Evolutionary conservation across 2,797 vertebrate genomes (phyloP).

Genomic region (Fundulus diaphanus): DNA sequence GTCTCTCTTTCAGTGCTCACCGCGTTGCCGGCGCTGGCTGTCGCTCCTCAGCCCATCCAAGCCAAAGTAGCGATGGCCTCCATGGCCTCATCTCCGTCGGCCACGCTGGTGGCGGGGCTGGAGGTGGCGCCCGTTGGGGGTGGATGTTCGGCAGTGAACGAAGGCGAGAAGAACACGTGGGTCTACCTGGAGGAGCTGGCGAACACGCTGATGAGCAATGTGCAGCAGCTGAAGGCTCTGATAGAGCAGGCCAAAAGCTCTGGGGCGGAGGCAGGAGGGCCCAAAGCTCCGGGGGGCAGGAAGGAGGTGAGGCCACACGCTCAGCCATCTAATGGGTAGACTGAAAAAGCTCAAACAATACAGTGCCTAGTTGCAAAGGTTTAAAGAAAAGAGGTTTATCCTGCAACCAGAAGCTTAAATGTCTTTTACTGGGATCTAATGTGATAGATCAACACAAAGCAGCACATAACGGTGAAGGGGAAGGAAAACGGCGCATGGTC

Average conservation of each 20-base stretch:
- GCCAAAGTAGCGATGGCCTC: slow-evolving; percentile 57
- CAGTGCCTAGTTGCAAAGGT: too few relatives aligned
- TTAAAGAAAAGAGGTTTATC: too few relatives aligned
- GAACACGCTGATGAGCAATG: slow-evolving; percentile 89
- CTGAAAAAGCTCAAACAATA: background rate
- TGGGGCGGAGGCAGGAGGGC: slow-evolving; percentile 63
- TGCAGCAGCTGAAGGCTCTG: slow-evolving; percentile 92
- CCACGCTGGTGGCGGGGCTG: slow-evolving; percentile 52
- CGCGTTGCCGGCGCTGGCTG: slow-evolving; percentile 88
- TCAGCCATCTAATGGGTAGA: background rate
- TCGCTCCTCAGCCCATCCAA: slow-evolving; percentile 77
- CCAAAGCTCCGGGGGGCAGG: slow-evolving; percentile 61
- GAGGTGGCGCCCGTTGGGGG: slow-evolving; percentile 57
- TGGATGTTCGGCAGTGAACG: slow-evolving; percentile 69
- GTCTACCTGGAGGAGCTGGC: slow-evolving; percentile 93
- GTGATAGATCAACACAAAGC: too few relatives aligned
- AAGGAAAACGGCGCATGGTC: background rate
- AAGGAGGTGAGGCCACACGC: slow-evolving; percentile 86
- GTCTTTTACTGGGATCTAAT: too few relatives aligned
- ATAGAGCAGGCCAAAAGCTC: slow-evolving; percentile 92
- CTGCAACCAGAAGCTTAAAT: background rate
- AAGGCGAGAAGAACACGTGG: slow-evolving; percentile 88
- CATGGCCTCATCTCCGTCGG: slow-evolving; percentile 31
- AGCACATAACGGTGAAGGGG: background rate
- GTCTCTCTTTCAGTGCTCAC: slow-evolving; percentile 83